Evolutionary conservation across 2,888 invertebrate genomes (phyloP), one percentile per base, ranked within the genome.

Genomic region (Mylabris sibirica): DNA sequence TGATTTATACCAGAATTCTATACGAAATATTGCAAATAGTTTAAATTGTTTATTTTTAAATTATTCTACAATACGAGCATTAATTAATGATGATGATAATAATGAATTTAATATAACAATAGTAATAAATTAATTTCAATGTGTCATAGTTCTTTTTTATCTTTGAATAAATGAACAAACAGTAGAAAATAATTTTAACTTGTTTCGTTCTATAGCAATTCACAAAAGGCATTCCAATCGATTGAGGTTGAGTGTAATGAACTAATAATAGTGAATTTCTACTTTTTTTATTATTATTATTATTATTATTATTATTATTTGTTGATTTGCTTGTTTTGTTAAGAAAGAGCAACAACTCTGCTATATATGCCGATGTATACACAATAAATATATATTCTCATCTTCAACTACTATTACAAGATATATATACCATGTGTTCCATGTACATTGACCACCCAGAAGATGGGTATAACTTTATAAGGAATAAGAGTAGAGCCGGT

Each of bases 21-120:
- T 81, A 59, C 63, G 70, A 4, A 78, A 79, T 14, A 74, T 83
- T 20, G 77, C 75, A 6, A 72, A 74, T 59, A 74, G 73, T 44
- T 72, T 83, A 34, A 81, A 82, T 69, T 83, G 82, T 70, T 74
- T 84, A 53, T 75, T 79, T 67, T 70, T 84, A 38, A 78, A 78
- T 59, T 79, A 78, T 63, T 78, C 79, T 38, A 79, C 81, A 6
- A 65, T 83, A 57, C 74, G 73, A 60, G 78, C 79, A 41, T 66
- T 84, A 65, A 73, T 84, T 41, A 71, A 70, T 66, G 82, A 83
- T 71, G 83, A 12, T 38, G 12, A 83, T 30, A 68, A 77, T 11
- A 73, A 76, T 67, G 69, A 20, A 3, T 22, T 83, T 68, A 81
- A 81, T 76, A 75, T 84, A 66, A 80, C 82, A 69, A 75, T 84